A percentile compares a stretch with the other conserved stretches of the same genome.
Conservation (phyloP, 2,888 invertebrate genomes). For the Acanthoscelides obtectus region DNA sequence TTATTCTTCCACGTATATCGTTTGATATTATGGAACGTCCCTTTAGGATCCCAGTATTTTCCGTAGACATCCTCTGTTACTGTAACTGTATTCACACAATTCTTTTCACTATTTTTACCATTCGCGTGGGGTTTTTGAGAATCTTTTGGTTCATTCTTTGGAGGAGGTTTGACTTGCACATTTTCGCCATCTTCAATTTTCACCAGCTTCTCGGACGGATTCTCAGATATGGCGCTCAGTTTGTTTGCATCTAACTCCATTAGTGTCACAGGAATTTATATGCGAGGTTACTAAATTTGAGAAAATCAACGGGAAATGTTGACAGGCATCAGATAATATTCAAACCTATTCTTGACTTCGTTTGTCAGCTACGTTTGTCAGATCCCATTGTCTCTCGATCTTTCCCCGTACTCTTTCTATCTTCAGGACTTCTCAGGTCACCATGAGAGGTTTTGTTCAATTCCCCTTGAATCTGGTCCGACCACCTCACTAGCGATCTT, state of each 20-base stretch:
- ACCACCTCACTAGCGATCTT: too few relatives aligned
- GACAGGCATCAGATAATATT: too few relatives aligned
- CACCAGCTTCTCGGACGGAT: constrained; percentile 6
- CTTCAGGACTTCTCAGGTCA: too few relatives aligned
- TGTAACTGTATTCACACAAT: constrained; percentile 6
- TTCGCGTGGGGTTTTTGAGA: neutral
- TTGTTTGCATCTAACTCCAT: neutral
- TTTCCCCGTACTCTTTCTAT: too few relatives aligned
- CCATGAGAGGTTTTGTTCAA: too few relatives aligned
- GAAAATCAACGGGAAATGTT: neutral
- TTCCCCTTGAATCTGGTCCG: too few relatives aligned
- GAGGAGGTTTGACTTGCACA: neutral
- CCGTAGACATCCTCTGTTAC: constrained; percentile 39
- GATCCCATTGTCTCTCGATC: too few relatives aligned
- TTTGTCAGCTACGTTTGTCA: too few relatives aligned
- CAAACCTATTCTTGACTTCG: too few relatives aligned
- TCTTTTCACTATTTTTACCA: neutral
- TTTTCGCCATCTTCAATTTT: constrained; percentile 2
- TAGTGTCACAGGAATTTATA: neutral
- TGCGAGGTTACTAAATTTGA: neutral
- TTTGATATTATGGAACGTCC: constrained; percentile 46
- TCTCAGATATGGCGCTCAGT: constrained; percentile 5
- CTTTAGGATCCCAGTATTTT: constrained; percentile 29
- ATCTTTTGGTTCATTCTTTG: neutral
- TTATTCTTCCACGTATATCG: constrained; percentile 65